Percentiles rank a stretch among this genome's conserved stretches.
phyloP scores from a whole-genome alignment of 2,113 vertebrate genomes.

The Empidonax alnorum region DNA sequence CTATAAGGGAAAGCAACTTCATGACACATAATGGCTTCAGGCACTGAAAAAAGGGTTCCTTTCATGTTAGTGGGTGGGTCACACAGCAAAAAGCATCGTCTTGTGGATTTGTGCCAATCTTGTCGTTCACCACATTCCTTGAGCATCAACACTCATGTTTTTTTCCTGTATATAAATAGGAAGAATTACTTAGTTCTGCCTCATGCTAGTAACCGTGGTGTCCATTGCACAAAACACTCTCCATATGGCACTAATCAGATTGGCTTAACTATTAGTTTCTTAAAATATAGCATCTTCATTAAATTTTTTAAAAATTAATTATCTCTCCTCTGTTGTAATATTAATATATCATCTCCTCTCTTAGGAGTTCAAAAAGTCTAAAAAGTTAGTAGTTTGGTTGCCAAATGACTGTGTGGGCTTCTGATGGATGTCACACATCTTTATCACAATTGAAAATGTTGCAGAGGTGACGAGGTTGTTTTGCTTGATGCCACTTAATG shows the following conservation, averaged over 20 bases:
- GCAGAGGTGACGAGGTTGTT: neutral
- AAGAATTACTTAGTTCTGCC: conserved; percentile 38
- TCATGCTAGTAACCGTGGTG: conserved; percentile 28
- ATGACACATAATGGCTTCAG: neutral
- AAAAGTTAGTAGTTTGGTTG: conserved; percentile 31
- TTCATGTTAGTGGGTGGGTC: neutral
- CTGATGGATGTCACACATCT: neutral
- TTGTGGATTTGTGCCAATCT: conserved; percentile 25
- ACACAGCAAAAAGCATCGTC: neutral
- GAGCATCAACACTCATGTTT: neutral
- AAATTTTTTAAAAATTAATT: neutral
- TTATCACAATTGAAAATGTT: conserved; percentile 29
- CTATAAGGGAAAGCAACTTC: neutral
- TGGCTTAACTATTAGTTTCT: conserved; percentile 64
- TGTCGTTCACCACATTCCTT: neutral
- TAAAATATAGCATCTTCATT: conserved; percentile 72
- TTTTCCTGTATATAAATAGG: conserved; percentile 28
- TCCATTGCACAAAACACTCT: conserved; percentile 53
- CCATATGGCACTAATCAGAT: conserved; percentile 74
- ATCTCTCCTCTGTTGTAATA: conserved; percentile 31
- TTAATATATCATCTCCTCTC: conserved; percentile 37
- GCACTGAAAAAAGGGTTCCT: neutral
- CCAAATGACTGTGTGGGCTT: conserved; percentile 21
- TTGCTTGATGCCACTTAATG: neutral
- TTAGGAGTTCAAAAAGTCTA: conserved; percentile 35